A percentile compares a stretch with the other conserved stretches of the same genome.
These are phyloP conservation scores for Ptychoptera contaminata DNA, from an alignment of 2,888 invertebrate species.

Conservation along the genomic window DNA sequence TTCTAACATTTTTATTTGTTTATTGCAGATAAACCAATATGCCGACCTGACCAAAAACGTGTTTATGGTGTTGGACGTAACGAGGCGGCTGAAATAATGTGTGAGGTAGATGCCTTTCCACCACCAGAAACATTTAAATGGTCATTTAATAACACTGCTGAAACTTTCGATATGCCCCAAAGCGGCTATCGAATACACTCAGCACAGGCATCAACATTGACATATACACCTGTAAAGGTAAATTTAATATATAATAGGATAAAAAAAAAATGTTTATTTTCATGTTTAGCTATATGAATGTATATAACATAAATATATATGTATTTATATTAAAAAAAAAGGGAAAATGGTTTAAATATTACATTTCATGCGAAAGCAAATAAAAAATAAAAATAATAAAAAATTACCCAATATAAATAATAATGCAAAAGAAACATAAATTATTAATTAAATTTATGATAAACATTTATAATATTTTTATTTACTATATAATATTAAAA, in stretches of 20 bases:
- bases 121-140: constrained; percentile 70
- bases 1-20: constrained; percentile 9
- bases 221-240: constrained; percentile 52
- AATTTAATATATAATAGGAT: constrained; percentile 9
- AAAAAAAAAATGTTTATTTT: too few relatives aligned
- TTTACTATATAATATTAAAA: too few relatives aligned
- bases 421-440: too few relatives aligned
- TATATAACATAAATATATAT: too few relatives aligned
- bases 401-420: too few relatives aligned
- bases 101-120: constrained; percentile 75
- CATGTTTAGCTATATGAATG: too few relatives aligned
- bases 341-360: too few relatives aligned
- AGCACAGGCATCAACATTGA: constrained; percentile 44
- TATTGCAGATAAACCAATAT: constrained; percentile 65
- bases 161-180: constrained; percentile 57
- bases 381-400: too few relatives aligned
- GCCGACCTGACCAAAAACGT: constrained; percentile 53
- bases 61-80: constrained; percentile 73
- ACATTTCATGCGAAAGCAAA: too few relatives aligned
- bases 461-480: too few relatives aligned
- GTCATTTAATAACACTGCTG: constrained; percentile 80
- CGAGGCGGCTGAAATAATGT: constrained; percentile 62
- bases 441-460: too few relatives aligned
- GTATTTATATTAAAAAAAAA: too few relatives aligned
- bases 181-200: constrained; percentile 43